Evolutionary conservation across 2,888 invertebrate species (phyloP), one percentile per base, ranked within the genome.

Genomic region (Oeneis ivallda): DNA sequence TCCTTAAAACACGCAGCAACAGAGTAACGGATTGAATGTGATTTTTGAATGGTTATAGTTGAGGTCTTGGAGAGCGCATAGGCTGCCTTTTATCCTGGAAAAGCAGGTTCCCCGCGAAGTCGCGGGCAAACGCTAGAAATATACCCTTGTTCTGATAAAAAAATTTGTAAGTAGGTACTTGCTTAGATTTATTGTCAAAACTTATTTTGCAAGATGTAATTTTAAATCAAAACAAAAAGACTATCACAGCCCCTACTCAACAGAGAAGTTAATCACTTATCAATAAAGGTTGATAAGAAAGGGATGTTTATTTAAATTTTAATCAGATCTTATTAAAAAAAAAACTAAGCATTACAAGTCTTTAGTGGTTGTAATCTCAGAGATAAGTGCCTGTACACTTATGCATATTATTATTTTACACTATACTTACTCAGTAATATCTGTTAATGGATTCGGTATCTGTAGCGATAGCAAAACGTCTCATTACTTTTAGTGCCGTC

Each of bases 401-500:
- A 45, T 64, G 57, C 26, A 26, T 26, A 57, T 45, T 67, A 60
- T 64, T 63, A 56, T 56, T 62, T 59, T 62, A 57, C 57, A 62
- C 26, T 57, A 41, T 43, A 62, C n/a, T n/a, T n/a, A n/a, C 47
- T 54, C 56, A 64, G 59, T 66, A 70, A 68, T 68, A 70, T 60
- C 59, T 68, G 59, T 68, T 70, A 70, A 67, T 70, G 65, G 65
- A 49, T 57, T 59, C 53, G 17, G 61, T 67, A 69, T 67, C 69
- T 63, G 56, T 43, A 19, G 32, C 52, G 69, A 70, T 70, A 70
- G 65, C 60, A 61, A 32, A 65, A 67, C 17, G 63, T 65, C 69
- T 65, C 67, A 62, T 70, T 70, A 70, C 67, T 67, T 70, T 70
- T 53, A 70, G 65, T 63, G 61, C 50, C 43, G 60, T 64, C 58